Evolutionary conservation across 30 jellyfish, hydroid and myxozoan species (phyloP), one percentile per base, ranked within the genome.

Genomic region (Clytia hemisphaerica): DNA sequence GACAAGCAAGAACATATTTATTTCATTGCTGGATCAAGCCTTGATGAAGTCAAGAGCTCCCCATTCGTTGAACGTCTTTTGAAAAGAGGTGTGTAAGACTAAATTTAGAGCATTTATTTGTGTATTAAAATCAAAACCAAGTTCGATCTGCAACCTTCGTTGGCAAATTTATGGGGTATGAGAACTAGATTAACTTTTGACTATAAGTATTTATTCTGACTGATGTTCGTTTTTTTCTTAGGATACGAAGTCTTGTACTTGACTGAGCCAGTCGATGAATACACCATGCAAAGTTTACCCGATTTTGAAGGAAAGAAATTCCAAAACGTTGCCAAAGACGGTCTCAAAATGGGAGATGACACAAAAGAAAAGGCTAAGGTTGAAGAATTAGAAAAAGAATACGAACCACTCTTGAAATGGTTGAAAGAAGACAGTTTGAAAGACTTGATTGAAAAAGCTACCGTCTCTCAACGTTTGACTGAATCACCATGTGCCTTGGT

Each of bases 281-380:
- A 84, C 75, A 80, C 94, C 51, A 75, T 93, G n/a, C 83, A 91
- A 93, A 83, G 96, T 75, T 70, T 84, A 38, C 95, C 95, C 25
- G 99, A 92, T 50, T 92, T 83, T 69, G 99, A 92, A 42, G 95
- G 95, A 25, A 92, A 83, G 86, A 92, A 92, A 75, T 92, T 92
- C 92, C 99, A 92, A 58, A 92, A 92, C 68, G 99, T 92, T 63
- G 99, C 99, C 31, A 92, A 92, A 70, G 96, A 92, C 70, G 99
- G 99, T 48, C 57, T 92, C 26, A 92, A 83, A 45, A 51, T 92
- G 49, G 99, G 99, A 14, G 96, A 92, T 6, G 95, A 82, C 10
- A 77, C 73, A 18, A 74, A 83, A 57, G 34, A 59, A 40, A 75
- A 93, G 45, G 88, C 71, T 61, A 85, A 88, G 80, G 62, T 78